Conservation (phyloP, 2,888 invertebrate genomes). For the Xanthia icteritia region DNA sequence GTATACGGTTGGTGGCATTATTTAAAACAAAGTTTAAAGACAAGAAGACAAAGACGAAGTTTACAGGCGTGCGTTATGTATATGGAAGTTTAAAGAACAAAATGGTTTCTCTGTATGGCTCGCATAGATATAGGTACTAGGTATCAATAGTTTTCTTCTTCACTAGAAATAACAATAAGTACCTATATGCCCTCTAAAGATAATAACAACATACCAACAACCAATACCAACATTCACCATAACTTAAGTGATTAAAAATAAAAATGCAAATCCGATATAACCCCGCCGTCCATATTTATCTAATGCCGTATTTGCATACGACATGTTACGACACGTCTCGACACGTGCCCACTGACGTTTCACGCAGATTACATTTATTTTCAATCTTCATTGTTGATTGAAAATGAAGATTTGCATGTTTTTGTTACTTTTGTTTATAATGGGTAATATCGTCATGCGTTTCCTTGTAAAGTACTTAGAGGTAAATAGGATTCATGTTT, state of each 20-base stretch:
- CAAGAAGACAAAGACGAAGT: neutral
- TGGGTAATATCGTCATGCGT: slow-evolving; percentile 30
- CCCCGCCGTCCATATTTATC: slow-evolving; percentile 72
- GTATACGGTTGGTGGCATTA: neutral
- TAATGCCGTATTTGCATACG: slow-evolving; percentile 77
- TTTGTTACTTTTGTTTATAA: slow-evolving; percentile 44
- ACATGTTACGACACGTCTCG: slow-evolving; percentile 66
- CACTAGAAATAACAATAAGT: neutral
- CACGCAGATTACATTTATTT: slow-evolving; percentile 86
- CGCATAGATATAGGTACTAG: neutral
- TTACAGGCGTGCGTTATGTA: neutral
- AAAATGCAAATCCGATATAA: slow-evolving; percentile 65
- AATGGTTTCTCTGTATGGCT: neutral
- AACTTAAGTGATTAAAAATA: slow-evolving; percentile 57
- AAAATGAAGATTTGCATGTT: slow-evolving; percentile 63
- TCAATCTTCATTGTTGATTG: slow-evolving; percentile 80
- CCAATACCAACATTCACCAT: neutral
- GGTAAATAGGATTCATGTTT: neutral
- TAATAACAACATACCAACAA: neutral
- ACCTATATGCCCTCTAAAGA: neutral
- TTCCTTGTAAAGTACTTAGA: slow-evolving; percentile 17
- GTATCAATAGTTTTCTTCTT: neutral
- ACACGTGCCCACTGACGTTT: slow-evolving; percentile 78
- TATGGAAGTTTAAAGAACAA: neutral
- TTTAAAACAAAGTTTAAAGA: neutral